These are phyloP conservation scores for Harpalus rufipes DNA, from an alignment of 2,888 invertebrate species.

Conservation along the genomic window DNA sequence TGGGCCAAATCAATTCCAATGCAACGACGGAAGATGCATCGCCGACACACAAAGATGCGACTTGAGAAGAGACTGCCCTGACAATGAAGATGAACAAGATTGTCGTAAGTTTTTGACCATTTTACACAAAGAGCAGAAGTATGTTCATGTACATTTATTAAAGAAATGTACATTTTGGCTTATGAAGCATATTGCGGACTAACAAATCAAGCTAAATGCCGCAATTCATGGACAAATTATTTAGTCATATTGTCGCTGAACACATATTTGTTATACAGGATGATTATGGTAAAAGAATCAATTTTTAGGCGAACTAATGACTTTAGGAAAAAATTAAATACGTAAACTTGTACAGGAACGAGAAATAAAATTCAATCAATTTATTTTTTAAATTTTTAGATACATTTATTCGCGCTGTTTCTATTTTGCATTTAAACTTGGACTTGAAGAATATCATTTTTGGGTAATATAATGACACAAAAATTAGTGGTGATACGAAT, in stretches of 20 bases:
- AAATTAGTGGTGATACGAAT: too few relatives aligned
- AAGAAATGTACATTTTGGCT: slow-evolving; percentile 34
- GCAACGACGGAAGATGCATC: slow-evolving; percentile 81
- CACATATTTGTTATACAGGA: slow-evolving; percentile 50
- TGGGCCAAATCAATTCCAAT: slow-evolving; percentile 78
- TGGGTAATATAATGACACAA: too few relatives aligned
- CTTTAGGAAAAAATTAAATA: too few relatives aligned
- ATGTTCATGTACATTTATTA: slow-evolving; percentile 13
- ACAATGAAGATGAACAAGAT: slow-evolving; percentile 81
- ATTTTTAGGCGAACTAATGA: too few relatives aligned
- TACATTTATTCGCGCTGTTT: too few relatives aligned
- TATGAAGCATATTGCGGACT: slow-evolving; percentile 18
- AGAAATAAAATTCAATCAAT: too few relatives aligned
- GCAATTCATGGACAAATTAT: background rate
- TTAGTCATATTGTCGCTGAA: background rate
- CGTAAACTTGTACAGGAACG: too few relatives aligned
- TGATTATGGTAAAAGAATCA: slow-evolving; percentile 14
- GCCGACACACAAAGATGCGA: slow-evolving; percentile 79
- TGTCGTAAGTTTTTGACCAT: slow-evolving; percentile 75
- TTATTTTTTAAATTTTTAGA: too few relatives aligned
- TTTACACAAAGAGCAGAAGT: background rate
- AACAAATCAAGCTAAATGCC: slow-evolving; percentile 27
- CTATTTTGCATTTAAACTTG: too few relatives aligned
- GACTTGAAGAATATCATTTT: too few relatives aligned
- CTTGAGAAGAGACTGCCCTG: slow-evolving; percentile 80